A percentile compares a stretch with the other conserved stretches of the same genome.
These are phyloP conservation scores for Taurulus bubalis DNA, from an alignment of 2,113 vertebrate species.

Conservation along the genomic window DNA sequence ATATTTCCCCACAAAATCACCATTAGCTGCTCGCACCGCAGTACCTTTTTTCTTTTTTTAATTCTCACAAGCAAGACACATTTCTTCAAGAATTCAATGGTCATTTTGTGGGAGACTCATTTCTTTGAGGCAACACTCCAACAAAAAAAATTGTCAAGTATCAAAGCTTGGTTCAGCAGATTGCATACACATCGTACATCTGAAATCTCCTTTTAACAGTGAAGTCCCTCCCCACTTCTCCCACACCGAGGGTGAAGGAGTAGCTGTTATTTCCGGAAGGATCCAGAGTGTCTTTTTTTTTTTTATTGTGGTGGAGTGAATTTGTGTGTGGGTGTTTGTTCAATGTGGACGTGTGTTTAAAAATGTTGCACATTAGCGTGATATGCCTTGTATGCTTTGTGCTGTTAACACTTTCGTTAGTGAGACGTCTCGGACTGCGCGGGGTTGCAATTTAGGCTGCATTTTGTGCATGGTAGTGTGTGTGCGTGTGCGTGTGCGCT, in stretches of 20 bases:
- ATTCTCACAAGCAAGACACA: background rate
- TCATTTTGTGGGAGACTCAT: background rate
- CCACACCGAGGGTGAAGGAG: slow-evolving; percentile 45
- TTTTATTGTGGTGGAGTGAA: slow-evolving; percentile 67
- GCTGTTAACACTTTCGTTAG: slow-evolving; percentile 63
- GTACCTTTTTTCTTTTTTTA: background rate
- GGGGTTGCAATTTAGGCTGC: slow-evolving; percentile 72
- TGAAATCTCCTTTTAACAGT: background rate
- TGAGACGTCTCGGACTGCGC: slow-evolving; percentile 48
- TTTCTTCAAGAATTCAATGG: background rate
- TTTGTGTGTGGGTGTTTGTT: slow-evolving; percentile 71
- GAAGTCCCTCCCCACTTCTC: background rate
- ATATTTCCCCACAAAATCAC: background rate
- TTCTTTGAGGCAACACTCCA: background rate
- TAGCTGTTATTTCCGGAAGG: slow-evolving; percentile 32
- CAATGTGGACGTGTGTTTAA: slow-evolving; percentile 71
- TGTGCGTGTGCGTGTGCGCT: slow-evolving; percentile 53
- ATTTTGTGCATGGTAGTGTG: slow-evolving; percentile 73
- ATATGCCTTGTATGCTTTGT: slow-evolving; percentile 76
- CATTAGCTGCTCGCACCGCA: background rate
- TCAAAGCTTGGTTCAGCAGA: background rate
- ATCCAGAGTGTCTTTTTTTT: slow-evolving; percentile 39
- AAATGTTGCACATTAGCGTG: slow-evolving; percentile 74
- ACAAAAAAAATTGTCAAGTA: slow-evolving; percentile 15
- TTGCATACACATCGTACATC: background rate